These are phyloP conservation scores for Seira ritae DNA, from an alignment of 2,888 invertebrate genomes.

Conservation along the genomic window DNA sequence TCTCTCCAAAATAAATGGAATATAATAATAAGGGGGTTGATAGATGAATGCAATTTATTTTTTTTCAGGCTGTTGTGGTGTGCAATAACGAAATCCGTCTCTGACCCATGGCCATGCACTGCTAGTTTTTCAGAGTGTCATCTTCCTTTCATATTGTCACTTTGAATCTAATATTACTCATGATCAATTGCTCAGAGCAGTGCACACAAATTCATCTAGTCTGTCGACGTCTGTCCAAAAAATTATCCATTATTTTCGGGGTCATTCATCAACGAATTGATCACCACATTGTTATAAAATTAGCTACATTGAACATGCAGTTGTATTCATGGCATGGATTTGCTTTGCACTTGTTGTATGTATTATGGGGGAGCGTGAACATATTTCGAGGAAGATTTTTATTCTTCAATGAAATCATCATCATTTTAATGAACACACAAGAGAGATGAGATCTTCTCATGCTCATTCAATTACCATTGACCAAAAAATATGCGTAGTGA, in stretches of 20 bases:
- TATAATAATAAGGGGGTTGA: conserved; percentile 23
- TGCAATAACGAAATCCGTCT: background rate
- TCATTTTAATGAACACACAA: no score
- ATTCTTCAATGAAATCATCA: no score
- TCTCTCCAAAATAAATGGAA: background rate
- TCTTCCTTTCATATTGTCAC: background rate
- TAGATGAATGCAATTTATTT: conserved; percentile 44
- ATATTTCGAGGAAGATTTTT: no score
- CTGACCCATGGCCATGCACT: background rate
- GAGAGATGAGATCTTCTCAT: no score
- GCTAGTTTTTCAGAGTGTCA: background rate
- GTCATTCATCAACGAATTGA: no score
- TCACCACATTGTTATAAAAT: no score
- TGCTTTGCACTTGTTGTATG: no score
- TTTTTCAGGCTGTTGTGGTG: background rate
- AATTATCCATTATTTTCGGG: no score
- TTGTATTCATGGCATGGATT: no score
- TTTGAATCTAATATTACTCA: conserved; percentile 38
- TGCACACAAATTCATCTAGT: background rate
- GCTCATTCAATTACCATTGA: background rate
- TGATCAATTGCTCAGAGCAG: conserved; percentile 56
- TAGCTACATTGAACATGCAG: no score
- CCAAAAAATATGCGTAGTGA: background rate
- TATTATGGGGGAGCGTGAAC: no score
- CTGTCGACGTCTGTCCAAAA: no score